phyloP scores from a whole-genome alignment of 1,140 invertebrate genomes.

The Bradysia coprophila region DNA sequence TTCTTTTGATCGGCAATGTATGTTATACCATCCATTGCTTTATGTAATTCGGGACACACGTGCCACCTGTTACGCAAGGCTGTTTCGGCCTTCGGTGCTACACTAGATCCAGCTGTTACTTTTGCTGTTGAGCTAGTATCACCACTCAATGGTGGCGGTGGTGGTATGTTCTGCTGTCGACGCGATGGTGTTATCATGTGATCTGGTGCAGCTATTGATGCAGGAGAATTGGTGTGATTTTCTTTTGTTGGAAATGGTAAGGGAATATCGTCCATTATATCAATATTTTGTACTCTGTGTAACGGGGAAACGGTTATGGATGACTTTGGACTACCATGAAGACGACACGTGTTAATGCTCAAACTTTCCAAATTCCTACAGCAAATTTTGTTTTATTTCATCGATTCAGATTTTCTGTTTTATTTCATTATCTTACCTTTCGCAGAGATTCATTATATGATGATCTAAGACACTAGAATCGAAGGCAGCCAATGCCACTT shows the following conservation, averaged over 20 bases:
- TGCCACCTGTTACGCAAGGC: conserved; percentile 52
- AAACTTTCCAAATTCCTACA: conserved; percentile 4
- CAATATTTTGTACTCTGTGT: conserved; percentile 19
- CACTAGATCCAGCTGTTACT: conserved; percentile 9
- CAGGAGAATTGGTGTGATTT: conserved; percentile 16
- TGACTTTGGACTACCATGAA: conserved; percentile 24
- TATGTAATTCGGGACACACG: conserved; percentile 78
- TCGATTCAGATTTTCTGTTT: too few relatives aligned
- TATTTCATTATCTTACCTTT: too few relatives aligned
- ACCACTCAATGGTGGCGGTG: too few relatives aligned
- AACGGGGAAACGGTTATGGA: conserved; percentile 19
- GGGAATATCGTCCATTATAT: conserved; percentile 17
- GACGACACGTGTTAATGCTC: conserved; percentile 7
- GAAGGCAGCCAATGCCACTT: conserved; percentile 24
- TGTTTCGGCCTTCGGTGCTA: conserved; percentile 14
- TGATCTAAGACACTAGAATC: conserved; percentile 10
- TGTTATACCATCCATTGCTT: conserved; percentile 77
- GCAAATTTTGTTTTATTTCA: too few relatives aligned
- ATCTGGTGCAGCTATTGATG: conserved; percentile 18
- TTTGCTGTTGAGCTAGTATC: too few relatives aligned
- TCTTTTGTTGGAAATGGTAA: conserved; percentile 20
- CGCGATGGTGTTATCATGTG: conserved; percentile 24
- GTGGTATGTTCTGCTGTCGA: conserved; percentile 13
- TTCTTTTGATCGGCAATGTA: conserved; percentile 88
- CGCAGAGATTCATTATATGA: background rate